phyloP scores from a whole-genome alignment of 2,888 invertebrate genomes.

The Euplexia lucipara region DNA sequence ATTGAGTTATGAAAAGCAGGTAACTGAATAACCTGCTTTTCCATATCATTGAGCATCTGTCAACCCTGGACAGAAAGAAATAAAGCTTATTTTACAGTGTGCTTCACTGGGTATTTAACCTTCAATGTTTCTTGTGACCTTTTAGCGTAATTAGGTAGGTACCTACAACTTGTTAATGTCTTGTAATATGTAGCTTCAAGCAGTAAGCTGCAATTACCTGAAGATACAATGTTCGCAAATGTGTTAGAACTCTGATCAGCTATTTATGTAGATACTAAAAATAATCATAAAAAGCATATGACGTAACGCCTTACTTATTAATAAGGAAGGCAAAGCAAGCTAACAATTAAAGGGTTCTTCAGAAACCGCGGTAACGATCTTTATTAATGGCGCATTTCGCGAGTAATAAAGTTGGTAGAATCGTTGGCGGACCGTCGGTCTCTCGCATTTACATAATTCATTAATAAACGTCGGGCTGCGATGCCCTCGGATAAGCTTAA shows the following conservation, averaged over 20 bases:
- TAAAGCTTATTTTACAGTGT: slow-evolving; percentile 25
- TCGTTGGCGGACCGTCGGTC: slow-evolving; percentile 74
- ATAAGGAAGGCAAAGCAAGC: slow-evolving; percentile 43
- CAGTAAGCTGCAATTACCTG: slow-evolving; percentile 41
- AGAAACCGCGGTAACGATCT: slow-evolving; percentile 61
- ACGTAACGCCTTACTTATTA: slow-evolving; percentile 45
- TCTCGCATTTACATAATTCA: slow-evolving; percentile 86
- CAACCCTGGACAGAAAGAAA: background rate
- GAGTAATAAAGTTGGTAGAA: slow-evolving; percentile 80
- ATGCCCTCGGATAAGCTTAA: slow-evolving; percentile 85
- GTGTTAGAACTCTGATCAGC: slow-evolving; percentile 38
- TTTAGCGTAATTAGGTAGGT: slow-evolving; percentile 47
- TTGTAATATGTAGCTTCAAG: slow-evolving; percentile 46
- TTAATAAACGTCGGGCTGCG: slow-evolving; percentile 85
- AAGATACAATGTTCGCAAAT: slow-evolving; percentile 46
- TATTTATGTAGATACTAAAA: slow-evolving; percentile 36
- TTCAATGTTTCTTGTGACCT: slow-evolving; percentile 50
- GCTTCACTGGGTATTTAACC: slow-evolving; percentile 30
- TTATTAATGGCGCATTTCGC: slow-evolving; percentile 80
- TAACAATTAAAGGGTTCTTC: slow-evolving; percentile 58
- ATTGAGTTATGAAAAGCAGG: slow-evolving; percentile 44
- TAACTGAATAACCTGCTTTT: slow-evolving; percentile 8
- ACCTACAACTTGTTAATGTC: slow-evolving; percentile 55
- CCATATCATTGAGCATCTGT: background rate
- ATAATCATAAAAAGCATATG: slow-evolving; percentile 38